Evolutionary conservation across 2,888 invertebrate species (phyloP).

Genomic region (Matsumyia berberina): DNA sequence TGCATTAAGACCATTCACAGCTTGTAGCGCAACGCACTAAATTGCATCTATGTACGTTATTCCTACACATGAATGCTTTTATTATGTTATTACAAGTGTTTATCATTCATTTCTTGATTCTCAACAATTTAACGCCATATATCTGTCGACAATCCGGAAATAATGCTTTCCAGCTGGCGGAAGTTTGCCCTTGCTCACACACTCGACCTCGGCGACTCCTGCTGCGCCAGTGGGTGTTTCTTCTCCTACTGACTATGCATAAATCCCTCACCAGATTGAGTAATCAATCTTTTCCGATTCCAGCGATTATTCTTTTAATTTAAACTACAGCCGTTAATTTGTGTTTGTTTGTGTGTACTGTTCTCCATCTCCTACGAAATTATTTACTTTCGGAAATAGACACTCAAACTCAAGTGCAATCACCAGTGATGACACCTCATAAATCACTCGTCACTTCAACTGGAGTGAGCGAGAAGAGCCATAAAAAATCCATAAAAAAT

Average conservation of each 20-base stretch:
- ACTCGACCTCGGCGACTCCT: conserved; percentile 19
- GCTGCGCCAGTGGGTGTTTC: conserved; percentile 26
- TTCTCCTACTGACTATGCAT: conserved; percentile 42
- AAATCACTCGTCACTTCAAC: conserved; percentile 69
- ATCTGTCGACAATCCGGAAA: conserved; percentile 63
- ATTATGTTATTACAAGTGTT: conserved; percentile 62
- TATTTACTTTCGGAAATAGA: conserved; percentile 71
- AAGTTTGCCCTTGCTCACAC: conserved; percentile 41
- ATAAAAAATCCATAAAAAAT: conserved; percentile 46
- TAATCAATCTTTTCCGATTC: conserved; percentile 72
- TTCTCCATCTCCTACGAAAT: conserved; percentile 39
- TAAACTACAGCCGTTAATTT: conserved; percentile 76
- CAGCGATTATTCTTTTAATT: conserved; percentile 74
- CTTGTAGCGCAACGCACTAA: conserved; percentile 8
- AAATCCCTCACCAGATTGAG: conserved; percentile 74
- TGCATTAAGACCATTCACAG: not conserved
- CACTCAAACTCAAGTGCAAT: conserved; percentile 74
- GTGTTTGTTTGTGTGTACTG: conserved; percentile 37
- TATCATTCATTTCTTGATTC: conserved; percentile 44
- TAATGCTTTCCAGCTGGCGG: conserved; percentile 65
- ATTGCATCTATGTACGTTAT: conserved; percentile 12
- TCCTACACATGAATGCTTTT: conserved; percentile 8
- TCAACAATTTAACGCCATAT: conserved; percentile 68
- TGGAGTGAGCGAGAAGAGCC: conserved; percentile 36
- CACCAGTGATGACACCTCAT: conserved; percentile 74